phyloP scores from a whole-genome alignment of 1,140 invertebrate species.

The Apis dorsata region DNA sequence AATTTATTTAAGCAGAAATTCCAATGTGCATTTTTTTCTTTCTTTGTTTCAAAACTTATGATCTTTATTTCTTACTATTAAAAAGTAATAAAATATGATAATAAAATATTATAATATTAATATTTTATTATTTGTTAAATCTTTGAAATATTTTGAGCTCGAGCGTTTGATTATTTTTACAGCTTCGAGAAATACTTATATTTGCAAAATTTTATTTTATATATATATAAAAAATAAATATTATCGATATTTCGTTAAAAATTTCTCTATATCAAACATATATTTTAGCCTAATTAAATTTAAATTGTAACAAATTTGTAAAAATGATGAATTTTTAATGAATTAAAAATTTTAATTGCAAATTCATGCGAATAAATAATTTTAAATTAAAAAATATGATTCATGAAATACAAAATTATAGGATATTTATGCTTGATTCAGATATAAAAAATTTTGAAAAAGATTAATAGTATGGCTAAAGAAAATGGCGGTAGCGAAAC shows the following conservation, averaged over 20 bases:
- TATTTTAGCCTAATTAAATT: background rate
- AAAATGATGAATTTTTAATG: no score
- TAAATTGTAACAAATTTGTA: background rate
- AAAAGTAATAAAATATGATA: no score
- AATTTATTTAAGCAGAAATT: background rate
- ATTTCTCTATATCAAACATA: no score
- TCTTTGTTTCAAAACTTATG: no score
- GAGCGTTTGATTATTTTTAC: no score
- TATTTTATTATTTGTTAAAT: no score
- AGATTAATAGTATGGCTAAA: slow-evolving; percentile 28
- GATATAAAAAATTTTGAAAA: background rate
- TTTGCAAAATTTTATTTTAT: background rate
- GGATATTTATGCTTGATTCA: background rate
- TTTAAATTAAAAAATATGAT: background rate
- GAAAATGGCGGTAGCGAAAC: slow-evolving; percentile 60
- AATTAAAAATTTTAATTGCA: background rate
- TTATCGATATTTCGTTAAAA: no score
- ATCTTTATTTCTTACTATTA: no score
- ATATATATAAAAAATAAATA: no score
- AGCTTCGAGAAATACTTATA: background rate
- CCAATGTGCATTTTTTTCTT: background rate
- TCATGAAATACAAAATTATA: background rate
- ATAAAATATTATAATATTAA: no score
- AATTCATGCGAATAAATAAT: background rate
- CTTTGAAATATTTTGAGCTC: no score